Base-by-base conservation (phyloP, 2,888 invertebrate species). In the Empis stercorea region DNA sequence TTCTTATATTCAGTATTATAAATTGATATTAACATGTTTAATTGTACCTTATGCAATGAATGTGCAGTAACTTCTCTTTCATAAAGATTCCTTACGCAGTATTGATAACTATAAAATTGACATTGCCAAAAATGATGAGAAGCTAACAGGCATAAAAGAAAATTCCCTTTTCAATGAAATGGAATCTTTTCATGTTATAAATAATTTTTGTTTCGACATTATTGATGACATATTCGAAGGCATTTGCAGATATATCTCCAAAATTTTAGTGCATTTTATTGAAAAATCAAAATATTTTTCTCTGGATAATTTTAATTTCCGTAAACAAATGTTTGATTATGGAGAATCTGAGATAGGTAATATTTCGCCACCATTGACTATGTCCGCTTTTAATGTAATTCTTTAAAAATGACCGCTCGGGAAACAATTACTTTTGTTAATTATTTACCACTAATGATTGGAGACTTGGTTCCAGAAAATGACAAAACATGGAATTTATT, bases 381-480 rank as follows among this genome's bases (percentile, higher is more conserved):
- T 45, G 16, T 14, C 13, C 44, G 50, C 48, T 50, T 51, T 43
- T 46, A 52, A 51, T 36, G 42, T n/a, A 47, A 38, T 45, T 52
- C 51, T 43, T 52, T 54, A 38, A 54, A 50, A 49, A 54, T 54
- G 52, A 51, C 54, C 30, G 52, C 52, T 41, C 48, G 53, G 36
- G 54, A 54, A 47, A 44, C 49, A 43, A 47, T 38, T 38, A 49
- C 41, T 37, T 51, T 54, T 44, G 48, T 47, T 39, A 32, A 50
- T 50, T 53, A 50, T 43, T 48, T 51, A 15, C 49, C 51, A 9
- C 32, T 53, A 10, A 49, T 54, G 38, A 48, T 54, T 44, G 54
- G 52, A 17, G 51, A 54, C 49, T 50, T 51, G 51, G 46, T 54
- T 48, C 47, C 51, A 17, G 11, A 34, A 23, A 44, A 48, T 46